Base-by-base conservation (phyloP, 2,888 invertebrate species). In the Tetranychus piercei region DNA sequence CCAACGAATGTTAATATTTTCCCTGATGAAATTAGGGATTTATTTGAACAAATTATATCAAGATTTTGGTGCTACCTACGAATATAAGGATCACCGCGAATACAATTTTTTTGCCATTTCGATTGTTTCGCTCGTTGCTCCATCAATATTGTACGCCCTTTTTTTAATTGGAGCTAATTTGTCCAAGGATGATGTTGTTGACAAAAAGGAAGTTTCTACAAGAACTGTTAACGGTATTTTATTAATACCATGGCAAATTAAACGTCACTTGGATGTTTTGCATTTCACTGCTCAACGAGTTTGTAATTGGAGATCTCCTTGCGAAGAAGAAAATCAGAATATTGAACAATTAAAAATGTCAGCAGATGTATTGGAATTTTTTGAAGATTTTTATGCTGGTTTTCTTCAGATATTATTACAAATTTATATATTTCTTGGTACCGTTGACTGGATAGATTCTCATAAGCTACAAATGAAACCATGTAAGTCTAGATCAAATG, bases 331-430 rank as follows among this genome's bases (percentile, higher is more conserved):
- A 73, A 55, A 74, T 67, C 76, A 78, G 45, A 75, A 79, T 55
- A 75, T 78, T 44, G 72, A 73, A 7, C 45, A 64, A 1, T 22
- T 79, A 44, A 76, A 78, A 69, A 74, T 77, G 34, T 76, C 77
- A 67, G 78, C 79, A 5, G 76, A 76, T 18, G 77, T 78, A 11
- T 72, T 79, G 6, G 78, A 79, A 70, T 79, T 79, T 73, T 79
- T 79, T 66, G 78, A 79, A 72, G 78, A 79, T 55, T 79, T 79
- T 72, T 79, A 79, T 71, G 78, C 79, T 11, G 79, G 79, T 0
- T 77, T 79, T 65, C 73, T 78, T 9, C 79, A 78, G 72, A 70
- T 79, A 7, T 55, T 79, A 9, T 71, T 79, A 34, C 79, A 79
- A 73, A 67, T 78, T n/a, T 79, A 79, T 69, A 77, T 79, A 15